Evolutionary conservation across 2,888 invertebrate species (phyloP), one percentile per base, ranked within the genome.

Genomic region (Clistopyga incitator): DNA sequence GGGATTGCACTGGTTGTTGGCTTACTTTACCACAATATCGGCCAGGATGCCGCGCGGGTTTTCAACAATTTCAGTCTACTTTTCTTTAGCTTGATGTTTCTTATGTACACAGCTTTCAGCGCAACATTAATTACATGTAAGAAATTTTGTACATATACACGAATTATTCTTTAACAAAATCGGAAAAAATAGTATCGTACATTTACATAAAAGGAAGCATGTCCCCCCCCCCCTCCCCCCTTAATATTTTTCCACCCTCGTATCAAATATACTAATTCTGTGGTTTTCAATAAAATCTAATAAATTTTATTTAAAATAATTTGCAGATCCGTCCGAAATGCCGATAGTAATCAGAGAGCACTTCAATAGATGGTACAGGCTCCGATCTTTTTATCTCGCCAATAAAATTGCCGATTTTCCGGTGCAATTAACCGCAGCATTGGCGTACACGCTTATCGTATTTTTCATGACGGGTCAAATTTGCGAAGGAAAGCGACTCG

Each of bases 61-160:
- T 94, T 96, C 86, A 97, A 98, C 92, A 99, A 98, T 92, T 97
- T 97, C 90, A 97, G 97, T 91, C 97, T 97, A 91, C 94, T 98
- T 42, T 98, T 98, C 94, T 99, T 98, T 94, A 96, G 97, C 84
- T 95, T 98, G 72, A 97, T 99, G 95, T 99, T 99, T 93, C 95
- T 98, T 74, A 98, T 98, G 97, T 98, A 98, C 92, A 98, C 98
- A 6, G 97, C 99, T 0, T 97, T 98, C 93, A 98, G 97, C 94
- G 96, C 98, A 15, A 97, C 98, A 78, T 95, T 97, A 64, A 96
- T 98, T 38, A 97, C 97, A 86, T 98, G 99, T 99, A 95, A 97
- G 98, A 15, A 8, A 29, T 15, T 56, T 34, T 61, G 3, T 15
- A 50, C 8, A 56, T 8, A 56, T 8, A 38, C 20, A 45, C 15